Evolutionary conservation across 2,797 vertebrate species (phyloP).

Genomic region (Mormyrops attenuatus): DNA sequence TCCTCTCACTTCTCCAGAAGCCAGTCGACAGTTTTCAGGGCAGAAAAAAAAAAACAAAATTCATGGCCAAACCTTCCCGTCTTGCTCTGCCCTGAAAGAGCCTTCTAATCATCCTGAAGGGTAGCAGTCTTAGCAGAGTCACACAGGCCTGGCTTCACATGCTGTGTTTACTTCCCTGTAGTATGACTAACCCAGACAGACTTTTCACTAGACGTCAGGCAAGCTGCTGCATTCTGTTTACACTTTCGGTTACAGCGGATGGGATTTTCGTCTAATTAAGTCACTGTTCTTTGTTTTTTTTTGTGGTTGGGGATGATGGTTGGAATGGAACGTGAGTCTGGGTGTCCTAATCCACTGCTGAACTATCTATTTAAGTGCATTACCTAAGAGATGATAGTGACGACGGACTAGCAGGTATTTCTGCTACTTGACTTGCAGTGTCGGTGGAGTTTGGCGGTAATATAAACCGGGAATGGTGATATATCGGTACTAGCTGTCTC

Average conservation of each 20-base stretch:
- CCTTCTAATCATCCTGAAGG: background rate
- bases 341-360: background rate
- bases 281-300: background rate
- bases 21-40: background rate
- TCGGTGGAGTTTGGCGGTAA: background rate
- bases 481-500: background rate
- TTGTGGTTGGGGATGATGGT: constrained; percentile 6
- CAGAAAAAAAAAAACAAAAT: background rate
- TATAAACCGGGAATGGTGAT: background rate
- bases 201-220: background rate
- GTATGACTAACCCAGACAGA: background rate
- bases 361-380: background rate
- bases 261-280: background rate
- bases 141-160: background rate
- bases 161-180: background rate
- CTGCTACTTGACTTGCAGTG: background rate
- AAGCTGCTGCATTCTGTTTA: background rate
- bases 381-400: background rate
- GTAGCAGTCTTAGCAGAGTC: background rate
- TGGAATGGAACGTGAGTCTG: background rate
- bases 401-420: background rate
- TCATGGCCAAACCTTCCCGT: background rate
- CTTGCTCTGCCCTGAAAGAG: background rate
- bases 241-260: background rate
- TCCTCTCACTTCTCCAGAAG: background rate